Conservation (phyloP, 1,140 invertebrate species). For the Lepidurus arcticus region DNA sequence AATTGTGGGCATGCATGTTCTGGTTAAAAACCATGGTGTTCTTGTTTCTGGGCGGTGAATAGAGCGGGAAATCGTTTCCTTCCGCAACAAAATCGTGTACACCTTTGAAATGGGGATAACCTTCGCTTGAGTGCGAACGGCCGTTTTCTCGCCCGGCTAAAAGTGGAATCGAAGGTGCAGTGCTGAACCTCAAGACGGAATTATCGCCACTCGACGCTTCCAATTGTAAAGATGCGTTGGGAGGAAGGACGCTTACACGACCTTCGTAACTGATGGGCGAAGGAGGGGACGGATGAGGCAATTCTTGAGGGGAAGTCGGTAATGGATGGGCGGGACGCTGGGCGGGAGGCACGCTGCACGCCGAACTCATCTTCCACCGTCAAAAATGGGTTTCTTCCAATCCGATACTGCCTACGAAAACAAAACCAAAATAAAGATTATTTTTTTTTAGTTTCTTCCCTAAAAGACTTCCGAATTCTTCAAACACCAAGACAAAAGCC, state of each 20-base stretch:
- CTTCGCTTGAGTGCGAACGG: neutral
- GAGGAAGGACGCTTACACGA: constrained; percentile 38
- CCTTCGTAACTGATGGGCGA: constrained; percentile 40
- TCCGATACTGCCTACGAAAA: neutral
- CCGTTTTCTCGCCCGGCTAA: neutral
- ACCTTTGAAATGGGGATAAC: neutral
- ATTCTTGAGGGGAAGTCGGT: neutral
- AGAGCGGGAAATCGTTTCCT: neutral
- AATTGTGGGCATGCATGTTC: neutral
- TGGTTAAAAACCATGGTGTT: neutral
- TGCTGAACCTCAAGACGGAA: neutral
- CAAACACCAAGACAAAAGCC: neutral
- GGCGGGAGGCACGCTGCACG: constrained; percentile 31
- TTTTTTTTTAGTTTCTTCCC: neutral
- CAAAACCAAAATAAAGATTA: neutral
- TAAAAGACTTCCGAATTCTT: neutral
- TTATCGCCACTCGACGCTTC: neutral
- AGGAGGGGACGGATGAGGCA: neutral
- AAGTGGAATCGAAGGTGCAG: neutral
- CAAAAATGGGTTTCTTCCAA: neutral
- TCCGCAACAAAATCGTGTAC: neutral
- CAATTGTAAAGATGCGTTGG: constrained; percentile 26
- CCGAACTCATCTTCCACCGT: constrained; percentile 29
- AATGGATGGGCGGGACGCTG: constrained; percentile 25
- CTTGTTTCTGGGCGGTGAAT: neutral